Base-by-base conservation (phyloP, 2,113 vertebrate genomes). In the Lepisosteus oculatus region DNA sequence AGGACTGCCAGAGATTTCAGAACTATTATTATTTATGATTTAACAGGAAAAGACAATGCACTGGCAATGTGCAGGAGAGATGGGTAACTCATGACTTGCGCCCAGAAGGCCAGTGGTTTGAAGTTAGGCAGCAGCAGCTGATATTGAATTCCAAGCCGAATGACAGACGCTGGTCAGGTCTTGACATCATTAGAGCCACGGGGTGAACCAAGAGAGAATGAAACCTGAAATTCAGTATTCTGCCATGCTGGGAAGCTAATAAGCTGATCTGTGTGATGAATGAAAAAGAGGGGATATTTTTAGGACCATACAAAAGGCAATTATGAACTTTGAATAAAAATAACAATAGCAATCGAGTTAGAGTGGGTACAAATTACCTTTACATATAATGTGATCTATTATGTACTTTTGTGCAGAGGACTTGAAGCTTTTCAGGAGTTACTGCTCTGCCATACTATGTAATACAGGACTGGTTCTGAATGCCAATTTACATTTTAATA, bases 191-290 rank as follows among this genome's bases (percentile, higher is more conserved):
- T 41, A 80, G 74, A 74, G 73, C 81, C 82, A 73, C 78, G 76
- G 78, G 79, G 77, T 76, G 79, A 75, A 76, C 67, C 56, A 73
- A 67, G 73, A 79, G 72, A 78, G 59, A 73, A 67, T n/a, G n/a
- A 12, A 13, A 55, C 45, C 43, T 55, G 56, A 15, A 43, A 7
- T 51, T 11, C 17, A 14, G 6, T 12, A 17, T 68, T 61, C 56
- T 43, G 13, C 15, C 75, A 74, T 69, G 72, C 79, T 70, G 83
- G 83, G 77, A 81, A 63, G 77, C 80, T 86, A 83, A 87, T 81
- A 80, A 85, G 51, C 67, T 74, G 65, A 54, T 62, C 61, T 71
- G 76, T 70, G 82, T 71, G 74, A 79, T 42, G 72, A 74, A 69
- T 67, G 69, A 78, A 72, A 77, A 74, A 65, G 9, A 29, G 29